These are phyloP conservation scores for Momotus momota DNA, from an alignment of 2,797 vertebrate genomes.

Conservation along the genomic window DNA sequence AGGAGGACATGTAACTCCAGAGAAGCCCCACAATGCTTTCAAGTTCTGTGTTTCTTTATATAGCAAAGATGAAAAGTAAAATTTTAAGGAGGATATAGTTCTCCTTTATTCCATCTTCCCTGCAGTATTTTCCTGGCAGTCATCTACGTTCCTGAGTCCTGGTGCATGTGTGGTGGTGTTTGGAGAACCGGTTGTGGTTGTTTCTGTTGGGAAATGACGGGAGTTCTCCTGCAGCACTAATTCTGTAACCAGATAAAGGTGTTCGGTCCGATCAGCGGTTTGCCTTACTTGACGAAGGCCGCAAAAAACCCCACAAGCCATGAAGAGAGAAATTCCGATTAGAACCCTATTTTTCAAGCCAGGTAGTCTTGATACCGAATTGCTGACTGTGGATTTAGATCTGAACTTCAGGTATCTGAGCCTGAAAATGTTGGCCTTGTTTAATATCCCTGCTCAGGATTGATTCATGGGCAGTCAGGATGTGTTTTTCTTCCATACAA, in stretches of 20 bases:
- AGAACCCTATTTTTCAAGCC: not conserved
- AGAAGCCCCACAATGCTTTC: constrained; percentile 33
- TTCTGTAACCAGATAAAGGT: constrained; percentile 9
- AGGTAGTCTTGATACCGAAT: not conserved
- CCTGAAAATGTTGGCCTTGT: not conserved
- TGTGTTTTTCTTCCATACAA: constrained; percentile 38
- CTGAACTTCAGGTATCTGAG: not conserved
- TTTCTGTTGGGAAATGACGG: not conserved
- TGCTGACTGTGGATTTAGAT: not conserved
- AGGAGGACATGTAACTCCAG: not conserved
- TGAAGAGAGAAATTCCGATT: not conserved
- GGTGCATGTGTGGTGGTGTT: not conserved
- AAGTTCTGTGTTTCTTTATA: constrained; percentile 51
- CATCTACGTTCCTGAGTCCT: not conserved
- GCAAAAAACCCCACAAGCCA: not conserved
- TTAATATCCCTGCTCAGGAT: constrained; percentile 7
- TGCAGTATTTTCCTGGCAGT: not conserved
- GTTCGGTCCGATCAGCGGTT: not conserved
- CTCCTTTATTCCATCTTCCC: not conserved
- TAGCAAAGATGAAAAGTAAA: constrained; percentile 36
- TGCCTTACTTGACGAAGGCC: not conserved
- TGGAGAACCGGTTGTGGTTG: not conserved
- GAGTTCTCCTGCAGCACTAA: not conserved
- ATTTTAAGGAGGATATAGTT: constrained; percentile 26
- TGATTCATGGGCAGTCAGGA: constrained; percentile 63